Evolutionary conservation across 2,113 vertebrate species (phyloP).

Genomic region (Chloroceryle aenea): DNA sequence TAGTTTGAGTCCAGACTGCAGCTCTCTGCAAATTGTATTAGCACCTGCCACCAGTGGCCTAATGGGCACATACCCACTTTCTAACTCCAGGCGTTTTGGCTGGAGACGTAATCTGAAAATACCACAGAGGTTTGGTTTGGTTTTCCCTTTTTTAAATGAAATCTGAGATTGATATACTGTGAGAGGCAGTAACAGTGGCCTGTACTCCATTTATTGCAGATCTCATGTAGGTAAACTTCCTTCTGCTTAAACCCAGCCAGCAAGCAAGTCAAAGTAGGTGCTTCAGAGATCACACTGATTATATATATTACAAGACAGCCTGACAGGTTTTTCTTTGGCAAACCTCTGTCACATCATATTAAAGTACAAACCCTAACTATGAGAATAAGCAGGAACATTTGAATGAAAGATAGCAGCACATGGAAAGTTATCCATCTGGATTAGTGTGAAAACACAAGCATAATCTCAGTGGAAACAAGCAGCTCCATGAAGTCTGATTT

Average conservation of each 20-base stretch:
- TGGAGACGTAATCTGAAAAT: not conserved
- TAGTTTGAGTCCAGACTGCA: not conserved
- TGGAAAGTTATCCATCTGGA: slow-evolving; percentile 54
- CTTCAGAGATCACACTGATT: not conserved
- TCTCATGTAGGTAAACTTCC: not conserved
- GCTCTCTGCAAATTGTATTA: not conserved
- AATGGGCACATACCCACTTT: not conserved
- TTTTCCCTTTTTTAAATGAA: not conserved
- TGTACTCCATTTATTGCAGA: not conserved
- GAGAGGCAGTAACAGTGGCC: not conserved
- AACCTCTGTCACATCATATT: not conserved
- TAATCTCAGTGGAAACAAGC: slow-evolving; percentile 53
- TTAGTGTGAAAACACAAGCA: slow-evolving; percentile 50
- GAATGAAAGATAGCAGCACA: slow-evolving; percentile 61
- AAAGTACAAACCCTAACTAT: slow-evolving; percentile 2
- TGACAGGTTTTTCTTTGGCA: not conserved
- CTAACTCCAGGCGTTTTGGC: not conserved
- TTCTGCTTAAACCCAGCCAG: not conserved
- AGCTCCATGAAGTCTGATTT: slow-evolving; percentile 45
- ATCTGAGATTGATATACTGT: not conserved
- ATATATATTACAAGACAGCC: not conserved
- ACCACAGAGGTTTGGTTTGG: not conserved
- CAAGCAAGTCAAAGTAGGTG: not conserved
- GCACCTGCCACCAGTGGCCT: not conserved
- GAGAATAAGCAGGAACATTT: not conserved